Evolutionary conservation across 2,113 vertebrate species (phyloP).

Genomic region (Cairina moschata): DNA sequence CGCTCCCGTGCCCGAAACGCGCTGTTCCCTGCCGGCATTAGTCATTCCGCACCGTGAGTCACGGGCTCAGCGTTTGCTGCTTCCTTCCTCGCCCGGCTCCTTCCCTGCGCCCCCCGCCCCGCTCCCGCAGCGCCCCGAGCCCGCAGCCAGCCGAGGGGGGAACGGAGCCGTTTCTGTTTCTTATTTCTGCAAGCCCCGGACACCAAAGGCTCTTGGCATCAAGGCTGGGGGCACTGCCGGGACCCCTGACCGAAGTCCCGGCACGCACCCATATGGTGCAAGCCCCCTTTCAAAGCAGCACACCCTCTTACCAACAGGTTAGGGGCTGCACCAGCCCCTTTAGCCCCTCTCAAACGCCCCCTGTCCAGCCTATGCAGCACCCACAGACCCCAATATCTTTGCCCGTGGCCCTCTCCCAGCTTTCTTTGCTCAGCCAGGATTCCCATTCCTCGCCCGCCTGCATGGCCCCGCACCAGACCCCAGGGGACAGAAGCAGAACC

Average conservation of each 20-base stretch:
- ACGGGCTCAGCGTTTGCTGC: constrained; percentile 19
- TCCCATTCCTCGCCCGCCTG: neutral
- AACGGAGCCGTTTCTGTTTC: neutral
- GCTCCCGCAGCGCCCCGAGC: neutral
- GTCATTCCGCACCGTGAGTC: constrained; percentile 46
- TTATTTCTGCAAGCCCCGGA: neutral
- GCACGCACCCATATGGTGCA: neutral
- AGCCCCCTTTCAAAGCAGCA: neutral
- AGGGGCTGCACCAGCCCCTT: neutral
- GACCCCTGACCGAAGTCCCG: neutral
- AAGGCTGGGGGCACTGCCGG: neutral
- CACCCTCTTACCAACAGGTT: neutral
- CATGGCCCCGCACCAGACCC: neutral
- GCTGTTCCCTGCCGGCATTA: constrained; percentile 18
- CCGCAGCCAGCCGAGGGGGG: no score
- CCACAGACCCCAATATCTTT: neutral
- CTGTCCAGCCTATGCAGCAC: neutral
- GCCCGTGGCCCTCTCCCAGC: neutral
- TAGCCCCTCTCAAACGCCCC: neutral
- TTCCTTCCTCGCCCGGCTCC: constrained; percentile 38
- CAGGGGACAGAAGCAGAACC: neutral
- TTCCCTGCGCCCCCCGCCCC: neutral
- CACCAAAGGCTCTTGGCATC: neutral
- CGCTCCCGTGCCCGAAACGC: neutral
- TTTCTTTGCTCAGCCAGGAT: neutral